Percentiles rank a stretch among this genome's conserved stretches.
phyloP scores from a whole-genome alignment of 2,113 vertebrate species.

The Cyprinus carpio region DNA sequence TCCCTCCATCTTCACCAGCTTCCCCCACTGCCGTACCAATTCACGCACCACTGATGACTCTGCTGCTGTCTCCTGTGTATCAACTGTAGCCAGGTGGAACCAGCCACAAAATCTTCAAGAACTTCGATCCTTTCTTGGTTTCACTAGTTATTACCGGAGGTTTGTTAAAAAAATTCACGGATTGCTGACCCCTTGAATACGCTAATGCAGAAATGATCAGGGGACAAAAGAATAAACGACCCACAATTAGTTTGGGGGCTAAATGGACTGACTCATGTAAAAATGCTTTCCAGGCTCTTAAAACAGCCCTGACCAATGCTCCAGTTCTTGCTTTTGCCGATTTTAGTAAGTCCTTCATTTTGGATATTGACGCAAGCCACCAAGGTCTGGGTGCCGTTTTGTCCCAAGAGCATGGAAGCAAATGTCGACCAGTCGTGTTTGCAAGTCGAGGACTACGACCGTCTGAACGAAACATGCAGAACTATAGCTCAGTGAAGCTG shows the following conservation, averaged over 20 bases:
- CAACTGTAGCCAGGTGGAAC: conserved; percentile 11
- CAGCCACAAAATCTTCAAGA: background rate
- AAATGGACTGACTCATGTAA: background rate
- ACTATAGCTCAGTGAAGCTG: background rate
- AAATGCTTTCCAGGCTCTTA: background rate
- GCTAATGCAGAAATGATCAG: background rate
- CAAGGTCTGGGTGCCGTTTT: background rate
- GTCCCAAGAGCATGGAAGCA: background rate
- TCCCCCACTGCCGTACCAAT: too few species aligned
- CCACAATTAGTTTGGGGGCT: too few species aligned
- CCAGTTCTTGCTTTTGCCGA: background rate
- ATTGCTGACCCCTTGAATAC: background rate
- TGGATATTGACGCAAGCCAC: background rate
- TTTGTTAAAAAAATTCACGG: background rate
- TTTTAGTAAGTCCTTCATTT: background rate
- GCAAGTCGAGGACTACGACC: too few species aligned
- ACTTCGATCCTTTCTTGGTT: background rate
- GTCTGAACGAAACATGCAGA: background rate
- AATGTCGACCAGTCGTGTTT: background rate
- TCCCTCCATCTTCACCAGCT: too few species aligned
- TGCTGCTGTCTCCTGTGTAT: too few species aligned
- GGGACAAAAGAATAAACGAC: too few species aligned
- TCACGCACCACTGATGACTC: too few species aligned
- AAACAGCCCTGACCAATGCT: background rate
- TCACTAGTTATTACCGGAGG: too few species aligned